Evolutionary conservation across 2,113 vertebrate species (phyloP).

Genomic region (Eupsittula cactorum): DNA sequence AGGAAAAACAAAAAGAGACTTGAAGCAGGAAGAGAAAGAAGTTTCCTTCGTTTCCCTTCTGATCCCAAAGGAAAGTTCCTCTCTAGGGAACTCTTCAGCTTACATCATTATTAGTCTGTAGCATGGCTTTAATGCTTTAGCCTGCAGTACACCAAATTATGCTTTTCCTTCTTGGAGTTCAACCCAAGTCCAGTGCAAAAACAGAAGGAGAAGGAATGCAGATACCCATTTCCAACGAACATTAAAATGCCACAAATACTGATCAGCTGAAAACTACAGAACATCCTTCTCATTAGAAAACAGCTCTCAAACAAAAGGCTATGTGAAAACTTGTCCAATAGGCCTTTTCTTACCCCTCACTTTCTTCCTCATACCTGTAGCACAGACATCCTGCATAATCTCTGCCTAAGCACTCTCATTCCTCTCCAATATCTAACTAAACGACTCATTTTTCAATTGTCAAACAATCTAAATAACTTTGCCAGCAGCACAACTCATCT

Average conservation of each 20-base stretch:
- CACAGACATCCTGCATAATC: not conserved
- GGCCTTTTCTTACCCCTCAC: not conserved
- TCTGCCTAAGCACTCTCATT: not conserved
- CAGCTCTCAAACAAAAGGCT: not conserved
- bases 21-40: not conserved
- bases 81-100: not conserved
- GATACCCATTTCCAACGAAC: not conserved
- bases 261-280: not conserved
- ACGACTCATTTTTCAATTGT: conserved; percentile 27
- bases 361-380: not conserved
- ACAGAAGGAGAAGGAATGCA: not conserved
- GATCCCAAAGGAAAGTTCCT: not conserved
- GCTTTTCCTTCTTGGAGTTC: not conserved
- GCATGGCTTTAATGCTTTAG: not conserved
- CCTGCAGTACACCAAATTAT: not conserved
- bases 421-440: conserved; percentile 20
- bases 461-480: conserved; percentile 25
- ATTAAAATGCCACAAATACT: not conserved
- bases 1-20: not conserved
- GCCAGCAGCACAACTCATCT: conserved; percentile 39
- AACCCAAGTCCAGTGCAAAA: not conserved
- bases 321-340: not conserved
- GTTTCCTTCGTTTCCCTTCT: not conserved
- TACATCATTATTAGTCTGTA: not conserved
- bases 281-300: not conserved